Percentiles rank a stretch among this genome's conserved stretches.
Conservation (phyloP, 1,140 invertebrate species). For the Anagrus nilaparvatae region DNA sequence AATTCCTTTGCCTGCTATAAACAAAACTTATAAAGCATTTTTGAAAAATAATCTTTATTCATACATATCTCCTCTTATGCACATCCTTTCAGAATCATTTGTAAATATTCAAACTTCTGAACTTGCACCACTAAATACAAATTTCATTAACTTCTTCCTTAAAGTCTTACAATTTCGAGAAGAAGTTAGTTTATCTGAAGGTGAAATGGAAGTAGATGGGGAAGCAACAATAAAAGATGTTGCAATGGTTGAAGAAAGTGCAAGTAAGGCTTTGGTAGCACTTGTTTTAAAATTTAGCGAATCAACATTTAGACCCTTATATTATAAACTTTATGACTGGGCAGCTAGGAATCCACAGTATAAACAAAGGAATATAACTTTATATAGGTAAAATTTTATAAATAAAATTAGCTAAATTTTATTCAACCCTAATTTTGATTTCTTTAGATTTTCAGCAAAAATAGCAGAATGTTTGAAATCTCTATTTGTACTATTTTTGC, state of each 20-base stretch:
- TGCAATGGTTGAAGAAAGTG: slow-evolving; percentile 53
- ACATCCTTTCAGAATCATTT: slow-evolving; percentile 62
- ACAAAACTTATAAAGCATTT: slow-evolving; percentile 54
- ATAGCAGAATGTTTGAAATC: slow-evolving; percentile 76
- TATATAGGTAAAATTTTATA: slow-evolving; percentile 67
- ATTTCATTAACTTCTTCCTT: slow-evolving; percentile 65
- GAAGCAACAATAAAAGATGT: slow-evolving; percentile 38
- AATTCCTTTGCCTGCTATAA: slow-evolving; percentile 65
- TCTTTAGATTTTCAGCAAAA: slow-evolving; percentile 58
- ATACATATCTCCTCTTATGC: slow-evolving; percentile 61
- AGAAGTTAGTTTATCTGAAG: slow-evolving; percentile 28
- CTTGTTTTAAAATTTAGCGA: slow-evolving; percentile 83
- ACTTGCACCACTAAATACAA: slow-evolving; percentile 50
- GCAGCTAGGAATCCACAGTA: slow-evolving; percentile 50
- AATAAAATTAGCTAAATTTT: too few relatives aligned
- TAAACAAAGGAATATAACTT: slow-evolving; percentile 60
- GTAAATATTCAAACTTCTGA: slow-evolving; percentile 45
- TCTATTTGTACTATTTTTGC: slow-evolving; percentile 83
- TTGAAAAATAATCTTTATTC: slow-evolving; percentile 47
- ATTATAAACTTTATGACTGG: slow-evolving; percentile 82
- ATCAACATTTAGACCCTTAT: slow-evolving; percentile 74
- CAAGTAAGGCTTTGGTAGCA: slow-evolving; percentile 62
- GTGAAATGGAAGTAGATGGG: slow-evolving; percentile 29
- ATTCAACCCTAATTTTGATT: slow-evolving; percentile 19
- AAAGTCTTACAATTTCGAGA: slow-evolving; percentile 62